phyloP scores from a whole-genome alignment of 2,113 vertebrate species.

The Corydoras sp. region DNA sequence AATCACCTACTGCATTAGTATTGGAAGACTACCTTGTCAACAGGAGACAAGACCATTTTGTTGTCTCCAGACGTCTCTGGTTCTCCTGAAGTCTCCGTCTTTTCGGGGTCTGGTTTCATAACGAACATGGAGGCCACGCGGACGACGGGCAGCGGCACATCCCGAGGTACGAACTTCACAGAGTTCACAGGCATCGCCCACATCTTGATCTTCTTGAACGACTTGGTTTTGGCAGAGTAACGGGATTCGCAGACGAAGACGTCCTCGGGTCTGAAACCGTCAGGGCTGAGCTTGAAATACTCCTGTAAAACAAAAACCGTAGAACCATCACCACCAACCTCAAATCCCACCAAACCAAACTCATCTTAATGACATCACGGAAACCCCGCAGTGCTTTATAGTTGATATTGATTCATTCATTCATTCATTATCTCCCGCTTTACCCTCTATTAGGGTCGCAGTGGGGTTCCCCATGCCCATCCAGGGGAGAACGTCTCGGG shows the following conservation, averaged over 20 bases:
- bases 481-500: too few relatives aligned
- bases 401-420: too few relatives aligned
- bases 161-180: conserved; percentile 84
- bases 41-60: conserved; percentile 65
- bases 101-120: conserved; percentile 81
- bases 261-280: conserved; percentile 86
- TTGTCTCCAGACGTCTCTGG: conserved; percentile 74
- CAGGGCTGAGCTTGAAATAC: conserved; percentile 94
- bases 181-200: conserved; percentile 97
- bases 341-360: too few relatives aligned
- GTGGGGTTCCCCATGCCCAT: too few relatives aligned
- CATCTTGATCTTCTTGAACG: conserved; percentile 98
- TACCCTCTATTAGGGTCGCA: too few relatives aligned
- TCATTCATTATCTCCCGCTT: too few relatives aligned
- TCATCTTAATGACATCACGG: too few relatives aligned
- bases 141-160: conserved; percentile 88
- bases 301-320: conserved; percentile 63
- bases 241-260: conserved; percentile 96
- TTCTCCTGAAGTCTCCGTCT: conserved; percentile 46
- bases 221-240: conserved; percentile 95
- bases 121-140: conserved; percentile 97
- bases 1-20: neutral
- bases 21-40: conserved; percentile 61
- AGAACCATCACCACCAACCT: too few relatives aligned
- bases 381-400: too few relatives aligned